Evolutionary conservation across 2,888 invertebrate genomes (phyloP), one percentile per base, ranked within the genome.

Genomic region (Agrotis segetum): DNA sequence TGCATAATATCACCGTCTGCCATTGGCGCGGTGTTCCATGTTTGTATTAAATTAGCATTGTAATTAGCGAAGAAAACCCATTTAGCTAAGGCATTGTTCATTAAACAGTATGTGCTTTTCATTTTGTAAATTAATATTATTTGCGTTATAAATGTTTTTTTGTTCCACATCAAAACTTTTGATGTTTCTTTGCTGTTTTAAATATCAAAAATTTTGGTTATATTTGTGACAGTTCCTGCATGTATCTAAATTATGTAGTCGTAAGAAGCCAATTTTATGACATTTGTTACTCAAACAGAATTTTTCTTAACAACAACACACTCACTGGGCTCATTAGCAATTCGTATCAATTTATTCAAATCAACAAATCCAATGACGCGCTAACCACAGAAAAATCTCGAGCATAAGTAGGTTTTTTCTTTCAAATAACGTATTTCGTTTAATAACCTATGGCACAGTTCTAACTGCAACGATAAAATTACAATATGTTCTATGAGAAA

Each of bases 31-130:
- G 44, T 56, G 61, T 46, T 52, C 60, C 46, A 62, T 60, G 63
- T 78, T 78, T 63, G 53, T 58, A 60, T 71, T 67, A 55, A 64
- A 71, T 74, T 81, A 61, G 65, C 81, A 81, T 71, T 66, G 17
- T 68, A 81, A 81, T 81, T 63, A 74, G 50, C 50, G 46, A 73
- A 59, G 49, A 59, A 66, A 66, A 68, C 55, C 14, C n/a, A 74
- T 69, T 67, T 53, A 61, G 19, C 13, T 47, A 63, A 61, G 49
- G 29, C 71, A 52, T 67, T 71, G 67, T 73, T 70, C 49, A 53
- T 61, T 50, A 21, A 64, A 44, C 40, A 40, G 1, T 53, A 29
- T 24, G 9, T 11, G 44, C 2, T 44, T 52, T 52, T 46, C 7
- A 13, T 63, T 46, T 69, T 47, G 9, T 53, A 60, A 17, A 47